Base-by-base conservation (phyloP, 2,888 invertebrate genomes). In the Mallateleia sp. region DNA sequence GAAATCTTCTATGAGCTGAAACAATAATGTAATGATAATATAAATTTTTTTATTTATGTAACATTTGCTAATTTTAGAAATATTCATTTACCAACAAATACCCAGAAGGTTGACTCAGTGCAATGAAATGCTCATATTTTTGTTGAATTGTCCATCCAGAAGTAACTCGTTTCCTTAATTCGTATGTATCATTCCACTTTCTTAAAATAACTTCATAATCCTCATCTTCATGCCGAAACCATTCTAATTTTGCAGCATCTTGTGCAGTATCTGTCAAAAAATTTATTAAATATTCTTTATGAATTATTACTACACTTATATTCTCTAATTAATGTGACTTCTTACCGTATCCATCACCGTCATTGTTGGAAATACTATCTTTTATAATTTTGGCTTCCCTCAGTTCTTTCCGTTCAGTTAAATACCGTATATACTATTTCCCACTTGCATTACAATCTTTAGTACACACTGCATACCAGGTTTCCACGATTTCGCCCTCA, bases 191-290 rank as follows among this genome's bases (percentile, higher is more conserved):
- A 4, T 62, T 60, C 71, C 69, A 79, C 25, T 71, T 79, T 9
- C 20, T 11, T 24, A 18, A 2, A 6, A 62, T 58, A 9, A 24
- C 34, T 18, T 15, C 11, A n/a, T 28, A 20, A 32, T 79, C 62
- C 14, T 34, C 24, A 18, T 60, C 56, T 28, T 71, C 71, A 24
- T 79, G 79, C 3, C 25, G 52, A 32, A 79, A 79, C 79, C 71
- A 79, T 71, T 79, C 69, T 8, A 79, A 14, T 18, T 6, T 20
- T 5, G 66, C 42, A 47, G 14, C 20, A 15, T 78, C 78, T 25
- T 75, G 52, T 52, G 4, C 9, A 7, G 45, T 24, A 34, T 74
- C 74, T 74, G 52, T 74, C n/a, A n/a, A 34, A 54, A 71, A 32
- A 32, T 32, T 22, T 54, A 24, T 54, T 54, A 14, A 54, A 54